Base-by-base conservation (phyloP, 1,140 invertebrate species). In the Pogonus chalceus region DNA sequence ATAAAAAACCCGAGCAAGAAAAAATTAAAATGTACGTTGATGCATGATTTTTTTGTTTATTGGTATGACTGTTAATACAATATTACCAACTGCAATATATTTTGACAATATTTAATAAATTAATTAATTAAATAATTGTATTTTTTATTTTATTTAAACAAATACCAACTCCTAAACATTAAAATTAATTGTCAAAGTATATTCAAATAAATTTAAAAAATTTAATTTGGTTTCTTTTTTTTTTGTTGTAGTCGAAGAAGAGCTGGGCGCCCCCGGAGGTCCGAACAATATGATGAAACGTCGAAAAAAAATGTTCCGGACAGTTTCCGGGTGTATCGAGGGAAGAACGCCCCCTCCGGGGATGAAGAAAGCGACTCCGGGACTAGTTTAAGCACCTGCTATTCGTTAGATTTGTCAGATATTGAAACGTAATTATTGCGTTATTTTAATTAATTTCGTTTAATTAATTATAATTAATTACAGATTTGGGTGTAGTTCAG, bases 281-380 rank as follows among this genome's bases (percentile, higher is more conserved):
- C 23, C n/a, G 22, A 49, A 1, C 31, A 52, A 20, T 39, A 53
- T 0, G 23, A 24, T 14, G 43, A 47, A 2, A 55, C 53, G 16
- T 26, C 49, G 35, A 31, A 59, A 49, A 31, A 60, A 62, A 59
- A 56, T 9, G 60, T 69, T 20, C 68, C 67, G 2, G 67, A 69
- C 31, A 67, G 66, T 56, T 70, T 69, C 53, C 53, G 57, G 7
- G 54, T 63, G 20, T 69, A 69, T 48, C 52, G 68, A 22, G 63
- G 60, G 0, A 62, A 62, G 7, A 58, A 62, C 39, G 64, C 64
- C 49, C 65, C 60, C 20, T 66, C 66, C 2, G 65, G 60, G 14
- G 68, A 70, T 7, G 66, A 69, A 52, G 63, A 67, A 35, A 65
- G 60, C 35, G 67, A 70, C 53, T 68, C 65, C 39, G 65, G 62